phyloP scores from a whole-genome alignment of 2,113 vertebrate genomes.

The Pycnonotus jocosus region DNA sequence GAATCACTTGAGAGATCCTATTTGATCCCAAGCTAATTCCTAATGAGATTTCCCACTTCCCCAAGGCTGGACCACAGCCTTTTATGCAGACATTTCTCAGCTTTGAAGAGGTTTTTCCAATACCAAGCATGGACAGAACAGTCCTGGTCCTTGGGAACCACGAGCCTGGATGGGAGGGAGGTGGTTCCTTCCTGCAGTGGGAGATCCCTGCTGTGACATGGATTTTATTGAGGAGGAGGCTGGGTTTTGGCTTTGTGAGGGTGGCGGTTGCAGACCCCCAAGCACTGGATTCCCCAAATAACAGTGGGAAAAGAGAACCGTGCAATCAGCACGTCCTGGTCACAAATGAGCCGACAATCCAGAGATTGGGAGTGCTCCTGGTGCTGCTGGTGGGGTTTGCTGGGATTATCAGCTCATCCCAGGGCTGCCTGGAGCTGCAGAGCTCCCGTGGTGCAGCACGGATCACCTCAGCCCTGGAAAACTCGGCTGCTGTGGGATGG shows the following conservation, averaged over 20 bases:
- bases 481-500: neutral
- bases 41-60: neutral
- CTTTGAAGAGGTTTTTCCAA: neutral
- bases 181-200: neutral
- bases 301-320: rapidly evolving
- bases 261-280: neutral
- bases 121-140: neutral
- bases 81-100: neutral
- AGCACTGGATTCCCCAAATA: neutral
- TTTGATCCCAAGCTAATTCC: conserved; percentile 30
- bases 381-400: neutral
- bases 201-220: neutral
- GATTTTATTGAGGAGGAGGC: neutral
- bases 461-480: neutral
- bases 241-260: neutral
- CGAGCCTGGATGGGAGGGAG: neutral
- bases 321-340: neutral
- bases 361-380: neutral
- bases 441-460: rapidly evolving
- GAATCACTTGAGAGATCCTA: neutral
- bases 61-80: neutral
- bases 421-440: neutral
- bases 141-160: neutral
- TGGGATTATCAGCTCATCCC: neutral
- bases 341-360: rapidly evolving